Base-by-base conservation (phyloP, 2,888 invertebrate genomes). In the Phasia obesa region DNA sequence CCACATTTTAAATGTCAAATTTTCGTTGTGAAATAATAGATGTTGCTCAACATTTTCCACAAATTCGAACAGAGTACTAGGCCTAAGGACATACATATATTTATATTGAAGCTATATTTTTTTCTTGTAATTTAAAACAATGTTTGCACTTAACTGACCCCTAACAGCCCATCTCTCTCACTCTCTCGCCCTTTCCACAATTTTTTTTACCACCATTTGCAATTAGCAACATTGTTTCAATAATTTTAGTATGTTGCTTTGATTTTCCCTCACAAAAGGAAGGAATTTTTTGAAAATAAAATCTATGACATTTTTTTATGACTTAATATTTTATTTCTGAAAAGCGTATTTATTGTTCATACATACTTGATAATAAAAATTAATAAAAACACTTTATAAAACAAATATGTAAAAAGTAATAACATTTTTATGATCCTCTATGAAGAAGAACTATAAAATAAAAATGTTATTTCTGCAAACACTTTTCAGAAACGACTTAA, bases 321-420 rank as follows among this genome's bases (percentile, higher is more conserved):
- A 73, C 67, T 69, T 59, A 44, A 23, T 74, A 65, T 73, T 80
- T 73, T 80, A 80, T 80, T 69, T 60, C 25, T 35, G 19, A 38
- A 67, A 69, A 77, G 31, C 21, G 17, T 51, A 59, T 73, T 78
- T 74, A 79, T 67, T 79, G 67, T 74, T 80, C 60, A 25, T 60
- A 67, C 79, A 74, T 74, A 74, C 73, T 80, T 77, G 77, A 70
- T 70, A 84, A 82, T 84, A 84, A 84, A 84, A 82, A 84, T 84
- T 84, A 84, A 84, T 84, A 82, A 82, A 84, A 84, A 82, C 79
- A 82, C 82, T 81, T 81, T 84, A 81, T 75, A 78, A 78, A 81
- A 74, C 67, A 80, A 74, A 80, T 77, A 70, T 55, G 47, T 59
- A 64, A 67, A 47, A 67, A 74, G 67, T 80, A 69, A 79, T 73